These are phyloP conservation scores for Leucophenga montana DNA, from an alignment of 2,888 invertebrate genomes.

Conservation along the genomic window DNA sequence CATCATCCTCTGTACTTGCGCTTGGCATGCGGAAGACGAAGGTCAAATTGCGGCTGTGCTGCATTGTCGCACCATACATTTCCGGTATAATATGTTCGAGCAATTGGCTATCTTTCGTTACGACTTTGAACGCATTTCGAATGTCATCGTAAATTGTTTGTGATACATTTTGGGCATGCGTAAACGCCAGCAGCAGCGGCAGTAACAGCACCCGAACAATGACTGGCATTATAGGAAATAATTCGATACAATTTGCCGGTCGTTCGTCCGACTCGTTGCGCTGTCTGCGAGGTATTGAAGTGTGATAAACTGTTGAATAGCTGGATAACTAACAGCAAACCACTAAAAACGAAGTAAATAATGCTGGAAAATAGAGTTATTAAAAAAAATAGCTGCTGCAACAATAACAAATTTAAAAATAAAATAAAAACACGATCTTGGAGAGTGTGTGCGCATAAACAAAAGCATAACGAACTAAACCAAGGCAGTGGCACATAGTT, in stretches of 20 bases:
- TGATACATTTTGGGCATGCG: too few species aligned
- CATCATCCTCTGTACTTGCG: constrained; percentile 15
- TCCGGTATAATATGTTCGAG: constrained; percentile 59
- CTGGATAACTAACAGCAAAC: not conserved
- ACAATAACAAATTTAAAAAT: not conserved
- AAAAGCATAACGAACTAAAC: constrained; percentile 14
- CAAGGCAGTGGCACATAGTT: constrained; percentile 14
- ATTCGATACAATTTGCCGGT: too few species aligned
- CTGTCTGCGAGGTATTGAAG: not conserved
- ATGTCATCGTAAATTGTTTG: constrained; percentile 56
- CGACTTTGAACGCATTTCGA: constrained; percentile 60
- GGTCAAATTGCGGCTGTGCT: constrained; percentile 50
- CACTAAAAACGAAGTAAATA: not conserved
- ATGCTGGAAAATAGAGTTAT: constrained; percentile 1
- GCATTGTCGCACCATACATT: constrained; percentile 64
- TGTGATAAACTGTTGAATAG: not conserved
- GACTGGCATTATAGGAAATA: too few species aligned
- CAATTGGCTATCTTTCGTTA: constrained; percentile 59
- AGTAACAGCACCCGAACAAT: not conserved
- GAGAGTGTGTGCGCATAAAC: not conserved
- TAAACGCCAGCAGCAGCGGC: not conserved
- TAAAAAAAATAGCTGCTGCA: not conserved
- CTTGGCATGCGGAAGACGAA: constrained; percentile 65
- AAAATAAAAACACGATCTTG: not conserved
- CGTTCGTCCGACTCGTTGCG: not conserved